phyloP scores from a whole-genome alignment of 1,140 invertebrate genomes.

The Triops cancriformis region DNA sequence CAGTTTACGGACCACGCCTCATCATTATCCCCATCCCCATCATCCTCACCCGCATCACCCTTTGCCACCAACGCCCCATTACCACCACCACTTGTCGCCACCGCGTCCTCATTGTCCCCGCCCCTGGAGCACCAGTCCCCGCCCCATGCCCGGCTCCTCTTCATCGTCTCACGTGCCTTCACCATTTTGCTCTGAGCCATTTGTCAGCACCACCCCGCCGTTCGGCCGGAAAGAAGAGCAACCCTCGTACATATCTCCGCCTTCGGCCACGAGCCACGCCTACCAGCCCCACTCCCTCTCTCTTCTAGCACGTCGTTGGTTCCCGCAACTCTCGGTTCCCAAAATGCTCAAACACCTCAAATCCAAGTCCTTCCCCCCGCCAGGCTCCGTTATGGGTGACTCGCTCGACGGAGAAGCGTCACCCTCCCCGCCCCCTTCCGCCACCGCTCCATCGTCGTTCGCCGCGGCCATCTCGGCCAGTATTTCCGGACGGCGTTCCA shows the following conservation, averaged over 20 bases:
- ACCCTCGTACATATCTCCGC: neutral
- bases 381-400: neutral
- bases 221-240: neutral
- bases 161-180: constrained; percentile 9
- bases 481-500: neutral
- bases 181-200: neutral
- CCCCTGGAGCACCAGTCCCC: neutral
- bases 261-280: neutral
- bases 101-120: constrained; percentile 10
- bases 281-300: constrained; percentile 1
- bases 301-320: constrained; percentile 1
- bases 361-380: constrained; percentile 19
- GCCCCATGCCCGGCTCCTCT: neutral
- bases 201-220: neutral
- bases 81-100: neutral
- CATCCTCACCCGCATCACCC: neutral
- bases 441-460: neutral
- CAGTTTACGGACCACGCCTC: constrained; percentile 1
- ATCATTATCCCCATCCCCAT: neutral
- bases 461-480: neutral
- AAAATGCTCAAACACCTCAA: constrained; percentile 19
- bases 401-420: neutral
- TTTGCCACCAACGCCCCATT: neutral
- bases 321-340: constrained; percentile 17
- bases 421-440: neutral